Conservation (phyloP, 2,113 vertebrate genomes). For the Psilopsiagon aymara region DNA sequence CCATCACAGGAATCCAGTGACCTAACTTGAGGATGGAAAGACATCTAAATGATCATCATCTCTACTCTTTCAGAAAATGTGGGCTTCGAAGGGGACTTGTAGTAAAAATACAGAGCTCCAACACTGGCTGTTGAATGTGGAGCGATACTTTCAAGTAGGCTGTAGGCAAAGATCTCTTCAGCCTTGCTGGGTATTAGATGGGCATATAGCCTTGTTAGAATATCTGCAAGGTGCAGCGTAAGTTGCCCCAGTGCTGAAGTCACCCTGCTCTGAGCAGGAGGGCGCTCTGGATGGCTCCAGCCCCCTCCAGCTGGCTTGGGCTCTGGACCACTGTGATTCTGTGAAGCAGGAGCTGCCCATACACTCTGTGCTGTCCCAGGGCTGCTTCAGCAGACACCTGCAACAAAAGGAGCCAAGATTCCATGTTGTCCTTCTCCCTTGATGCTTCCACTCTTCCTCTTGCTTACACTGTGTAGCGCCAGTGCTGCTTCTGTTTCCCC, state of each 20-base stretch:
- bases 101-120: too few species aligned
- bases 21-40: not conserved
- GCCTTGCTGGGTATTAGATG: not conserved
- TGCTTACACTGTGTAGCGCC: fast-evolving
- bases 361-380: not conserved
- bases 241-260: not conserved
- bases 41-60: too few species aligned
- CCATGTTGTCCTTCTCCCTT: not conserved
- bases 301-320: not conserved
- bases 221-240: not conserved
- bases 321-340: not conserved
- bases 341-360: not conserved
- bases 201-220: not conserved
- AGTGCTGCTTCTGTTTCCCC: not conserved
- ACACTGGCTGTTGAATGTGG: not conserved
- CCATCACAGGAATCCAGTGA: not conserved
- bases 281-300: not conserved
- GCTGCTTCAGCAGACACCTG: not conserved
- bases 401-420: not conserved
- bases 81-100: not conserved
- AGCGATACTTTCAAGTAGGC: not conserved
- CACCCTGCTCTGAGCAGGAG: not conserved
- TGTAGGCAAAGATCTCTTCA: not conserved
- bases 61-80: not conserved
- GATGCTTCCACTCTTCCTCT: not conserved